Base-by-base conservation (phyloP, 1,140 invertebrate species). In the Hestina assimilis region DNA sequence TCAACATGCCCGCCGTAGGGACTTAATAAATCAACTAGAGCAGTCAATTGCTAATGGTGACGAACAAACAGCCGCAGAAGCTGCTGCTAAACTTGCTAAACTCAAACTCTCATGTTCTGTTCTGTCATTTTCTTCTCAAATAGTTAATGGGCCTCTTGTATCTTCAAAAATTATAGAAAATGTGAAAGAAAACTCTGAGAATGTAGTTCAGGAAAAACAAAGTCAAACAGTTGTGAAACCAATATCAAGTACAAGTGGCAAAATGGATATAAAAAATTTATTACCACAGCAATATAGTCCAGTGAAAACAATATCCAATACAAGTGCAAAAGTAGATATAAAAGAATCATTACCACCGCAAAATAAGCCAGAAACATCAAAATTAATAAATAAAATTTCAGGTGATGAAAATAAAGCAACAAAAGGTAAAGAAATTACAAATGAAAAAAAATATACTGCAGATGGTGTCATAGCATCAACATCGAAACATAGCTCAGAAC, bases 41-140 rank as follows among this genome's bases (percentile, higher is more conserved):
- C 69, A 79, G 54, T 82, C 85, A 7, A 88, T 88, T 50, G 73
- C 80, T 9, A 79, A 72, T 59, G 85, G 85, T 28, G 82, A 88
- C 41, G 85, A 83, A 61, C 56, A 63, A 31, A 72, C 76, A 33
- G 85, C 85, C 42, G 82, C 85, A 3, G 83, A 85, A 45, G 85
- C 83, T 11, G 85, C 85, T 9, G 55, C 62, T 3, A 76, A 83
- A 63, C 57, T 88, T 21, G 85, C 85, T 0, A 84, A 88, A 48
- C 59, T 88, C 21, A 70, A 75, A 26, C 59, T 88, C 9, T 79
- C 83, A 0, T 86, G 85, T 71, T 85, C 85, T 21, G 83, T 88
- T 6, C 57, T 88, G 20, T 86, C 85, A 12, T 86, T 83, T 72
- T 79, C 83, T 6, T 88, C 83, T 6, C 81, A 85, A 76, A 85